Conservation (phyloP, 2,888 invertebrate genomes). For the Tortrix viridana region DNA sequence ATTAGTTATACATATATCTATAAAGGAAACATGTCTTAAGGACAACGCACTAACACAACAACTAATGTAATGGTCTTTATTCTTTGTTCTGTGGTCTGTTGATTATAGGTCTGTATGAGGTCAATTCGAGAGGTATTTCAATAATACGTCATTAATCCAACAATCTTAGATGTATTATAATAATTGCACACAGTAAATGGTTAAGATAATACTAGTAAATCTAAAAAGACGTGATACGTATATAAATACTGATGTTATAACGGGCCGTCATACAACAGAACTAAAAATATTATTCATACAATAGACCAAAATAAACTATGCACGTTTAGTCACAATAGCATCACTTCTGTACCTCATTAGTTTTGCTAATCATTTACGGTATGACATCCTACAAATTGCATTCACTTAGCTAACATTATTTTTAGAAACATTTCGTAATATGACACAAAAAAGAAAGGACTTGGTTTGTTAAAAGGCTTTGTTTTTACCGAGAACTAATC, state of each 20-base stretch:
- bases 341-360: conserved; percentile 19
- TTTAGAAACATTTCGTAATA: conserved; percentile 30
- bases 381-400: conserved; percentile 36
- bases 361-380: conserved; percentile 33
- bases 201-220: neutral
- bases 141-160: too few species aligned
- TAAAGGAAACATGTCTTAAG: neutral
- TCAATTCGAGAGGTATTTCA: too few species aligned
- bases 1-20: conserved; percentile 2
- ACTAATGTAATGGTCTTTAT: neutral
- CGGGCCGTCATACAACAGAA: conserved; percentile 3
- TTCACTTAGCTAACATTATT: conserved; percentile 34
- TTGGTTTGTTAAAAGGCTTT: neutral
- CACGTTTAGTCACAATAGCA: conserved; percentile 29
- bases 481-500: conserved; percentile 17
- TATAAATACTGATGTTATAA: neutral
- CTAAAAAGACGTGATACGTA: neutral
- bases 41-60: neutral
- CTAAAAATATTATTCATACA: conserved; percentile 11
- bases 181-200: too few species aligned
- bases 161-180: too few species aligned
- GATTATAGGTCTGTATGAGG: neutral
- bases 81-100: neutral
- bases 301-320: conserved; percentile 20
- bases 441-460: conserved; percentile 14